phyloP scores from a whole-genome alignment of 2,888 invertebrate genomes.

The Agrochola litura region DNA sequence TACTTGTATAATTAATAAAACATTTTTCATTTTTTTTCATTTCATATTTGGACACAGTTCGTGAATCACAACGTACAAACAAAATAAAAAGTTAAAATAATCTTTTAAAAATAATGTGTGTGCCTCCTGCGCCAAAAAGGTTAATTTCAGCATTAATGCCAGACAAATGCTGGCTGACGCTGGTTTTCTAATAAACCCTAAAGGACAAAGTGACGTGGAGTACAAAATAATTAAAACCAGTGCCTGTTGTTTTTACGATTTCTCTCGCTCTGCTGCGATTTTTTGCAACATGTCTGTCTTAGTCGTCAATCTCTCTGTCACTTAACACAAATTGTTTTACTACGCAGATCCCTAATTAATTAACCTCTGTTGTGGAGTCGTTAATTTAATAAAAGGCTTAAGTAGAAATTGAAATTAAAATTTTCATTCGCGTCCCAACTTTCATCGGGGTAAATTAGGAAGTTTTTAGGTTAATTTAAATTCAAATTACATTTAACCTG shows the following conservation, averaged over 20 bases:
- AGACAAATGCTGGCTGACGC: too few species aligned
- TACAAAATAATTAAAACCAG: too few species aligned
- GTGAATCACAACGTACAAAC: too few species aligned
- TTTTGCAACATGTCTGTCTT: neutral
- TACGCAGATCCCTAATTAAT: slow-evolving; percentile 12
- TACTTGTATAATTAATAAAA: too few species aligned
- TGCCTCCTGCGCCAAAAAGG: too few species aligned
- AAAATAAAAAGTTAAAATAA: too few species aligned
- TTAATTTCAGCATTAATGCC: too few species aligned
- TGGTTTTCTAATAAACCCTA: too few species aligned
- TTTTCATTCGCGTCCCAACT: slow-evolving; percentile 31
- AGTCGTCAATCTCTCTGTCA: neutral
- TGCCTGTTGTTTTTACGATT: neutral
- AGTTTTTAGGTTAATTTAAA: slow-evolving; percentile 22
- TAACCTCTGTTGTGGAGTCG: slow-evolving; percentile 30
- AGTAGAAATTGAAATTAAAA: slow-evolving; percentile 24
- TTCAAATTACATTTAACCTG: neutral
- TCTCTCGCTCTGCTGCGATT: neutral
- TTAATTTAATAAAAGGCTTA: slow-evolving; percentile 32
- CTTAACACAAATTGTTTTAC: slow-evolving; percentile 5
- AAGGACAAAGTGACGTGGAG: too few species aligned
- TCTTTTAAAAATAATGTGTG: too few species aligned
- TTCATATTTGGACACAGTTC: too few species aligned
- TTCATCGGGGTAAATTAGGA: slow-evolving; percentile 38
- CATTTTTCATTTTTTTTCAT: too few species aligned